A percentile compares a stretch with the other conserved stretches of the same genome.
These are phyloP conservation scores for Dissostichus mawsoni DNA, from an alignment of 2,113 vertebrate genomes.

Conservation along the genomic window DNA sequence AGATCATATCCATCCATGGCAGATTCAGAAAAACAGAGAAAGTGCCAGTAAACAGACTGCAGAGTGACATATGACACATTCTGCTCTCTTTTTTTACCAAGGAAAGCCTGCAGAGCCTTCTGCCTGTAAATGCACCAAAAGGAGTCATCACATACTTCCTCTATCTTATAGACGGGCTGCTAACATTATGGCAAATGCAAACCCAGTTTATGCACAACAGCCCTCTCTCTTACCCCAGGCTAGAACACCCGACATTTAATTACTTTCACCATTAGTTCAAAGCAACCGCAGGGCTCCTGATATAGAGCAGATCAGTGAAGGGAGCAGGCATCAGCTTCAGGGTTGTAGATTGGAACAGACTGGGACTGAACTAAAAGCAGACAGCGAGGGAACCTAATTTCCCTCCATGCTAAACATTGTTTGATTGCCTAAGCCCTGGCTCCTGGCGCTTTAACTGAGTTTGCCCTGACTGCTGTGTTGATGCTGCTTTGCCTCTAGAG, in stretches of 20 bases:
- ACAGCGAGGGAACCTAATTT: slow-evolving; percentile 42
- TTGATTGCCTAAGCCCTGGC: slow-evolving; percentile 44
- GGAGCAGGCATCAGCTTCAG: slow-evolving; percentile 21
- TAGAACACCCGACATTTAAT: slow-evolving; percentile 63
- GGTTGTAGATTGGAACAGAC: slow-evolving; percentile 32
- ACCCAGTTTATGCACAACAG: slow-evolving; percentile 41
- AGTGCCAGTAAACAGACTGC: not conserved
- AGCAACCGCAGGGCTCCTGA: slow-evolving; percentile 45
- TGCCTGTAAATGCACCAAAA: not conserved
- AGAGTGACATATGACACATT: slow-evolving; percentile 4
- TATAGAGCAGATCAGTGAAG: slow-evolving; percentile 33
- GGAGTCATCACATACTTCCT: not conserved
- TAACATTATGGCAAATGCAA: slow-evolving; percentile 40
- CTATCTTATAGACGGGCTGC: not conserved
- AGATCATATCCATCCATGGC: no score
- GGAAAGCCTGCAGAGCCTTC: not conserved
- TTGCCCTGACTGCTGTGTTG: slow-evolving; percentile 10
- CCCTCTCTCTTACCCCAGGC: slow-evolving; percentile 43
- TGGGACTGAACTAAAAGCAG: slow-evolving; percentile 12
- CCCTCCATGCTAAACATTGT: slow-evolving; percentile 41
- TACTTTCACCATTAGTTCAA: slow-evolving; percentile 66
- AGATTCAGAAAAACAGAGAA: not conserved
- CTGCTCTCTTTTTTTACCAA: slow-evolving; percentile 4
- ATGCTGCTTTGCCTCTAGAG: slow-evolving; percentile 11
- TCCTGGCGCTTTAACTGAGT: slow-evolving; percentile 28